Conservation (phyloP, 1,140 invertebrate species). For the Lucilia sericata region DNA sequence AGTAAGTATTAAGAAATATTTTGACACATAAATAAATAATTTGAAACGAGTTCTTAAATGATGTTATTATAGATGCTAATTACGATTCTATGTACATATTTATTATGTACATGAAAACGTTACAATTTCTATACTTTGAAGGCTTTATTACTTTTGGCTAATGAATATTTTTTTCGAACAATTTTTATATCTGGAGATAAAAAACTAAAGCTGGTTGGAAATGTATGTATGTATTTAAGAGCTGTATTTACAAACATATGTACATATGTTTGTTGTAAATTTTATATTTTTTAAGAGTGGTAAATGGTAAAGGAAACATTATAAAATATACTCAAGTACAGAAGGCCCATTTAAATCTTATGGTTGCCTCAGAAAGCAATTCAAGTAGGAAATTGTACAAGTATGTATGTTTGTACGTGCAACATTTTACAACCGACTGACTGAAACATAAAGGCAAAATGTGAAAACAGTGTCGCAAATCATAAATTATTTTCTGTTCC, state of each 20-base stretch:
- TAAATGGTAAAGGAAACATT: background rate
- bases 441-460: background rate
- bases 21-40: too few relatives aligned
- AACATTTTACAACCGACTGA: background rate
- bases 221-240: too few relatives aligned
- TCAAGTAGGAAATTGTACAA: conserved; percentile 4
- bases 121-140: too few relatives aligned
- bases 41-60: too few relatives aligned
- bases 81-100: too few relatives aligned
- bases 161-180: background rate
- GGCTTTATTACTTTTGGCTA: background rate
- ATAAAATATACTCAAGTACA: background rate
- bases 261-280: too few relatives aligned
- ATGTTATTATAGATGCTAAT: too few relatives aligned
- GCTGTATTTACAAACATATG: too few relatives aligned
- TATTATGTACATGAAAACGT: background rate
- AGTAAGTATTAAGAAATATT: too few relatives aligned
- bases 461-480: conserved; percentile 5
- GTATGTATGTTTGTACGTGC: background rate
- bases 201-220: too few relatives aligned
- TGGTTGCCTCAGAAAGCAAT: background rate
- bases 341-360: conserved; percentile 16
- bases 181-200: too few relatives aligned
- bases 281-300: too few relatives aligned
- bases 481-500: conserved; percentile 37